These are phyloP conservation scores for Melanotaenia nigrans DNA, from an alignment of 2,797 vertebrate genomes.

Conservation along the genomic window DNA sequence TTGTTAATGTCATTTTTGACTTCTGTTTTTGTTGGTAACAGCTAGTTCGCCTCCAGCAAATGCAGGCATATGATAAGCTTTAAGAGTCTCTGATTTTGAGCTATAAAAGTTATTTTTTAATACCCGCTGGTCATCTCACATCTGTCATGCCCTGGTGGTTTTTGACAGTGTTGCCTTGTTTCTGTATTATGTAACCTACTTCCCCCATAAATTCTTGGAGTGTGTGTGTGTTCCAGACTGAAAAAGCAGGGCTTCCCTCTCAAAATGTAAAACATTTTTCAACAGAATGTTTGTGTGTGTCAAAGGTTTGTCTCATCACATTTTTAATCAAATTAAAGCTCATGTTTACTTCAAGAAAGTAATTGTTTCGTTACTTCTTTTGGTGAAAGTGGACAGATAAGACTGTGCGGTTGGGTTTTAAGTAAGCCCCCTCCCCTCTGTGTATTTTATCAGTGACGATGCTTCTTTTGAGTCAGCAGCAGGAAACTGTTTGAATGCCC, in stretches of 20 bases:
- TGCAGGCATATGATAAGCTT: not conserved
- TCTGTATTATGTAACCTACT: conserved; percentile 50
- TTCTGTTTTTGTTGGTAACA: not conserved
- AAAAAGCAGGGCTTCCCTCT: conserved; percentile 8
- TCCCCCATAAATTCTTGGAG: conserved; percentile 36
- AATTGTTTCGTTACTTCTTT: not conserved
- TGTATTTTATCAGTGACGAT: not conserved
- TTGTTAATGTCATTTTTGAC: conserved; percentile 1
- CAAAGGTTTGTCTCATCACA: not conserved
- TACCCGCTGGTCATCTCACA: not conserved
- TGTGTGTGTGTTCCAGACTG: conserved; percentile 14
- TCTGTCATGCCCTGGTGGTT: conserved; percentile 27
- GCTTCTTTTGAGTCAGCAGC: not conserved
- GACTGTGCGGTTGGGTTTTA: not conserved
- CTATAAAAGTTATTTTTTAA: not conserved
- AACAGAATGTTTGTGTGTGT: not conserved
- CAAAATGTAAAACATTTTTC: not conserved
- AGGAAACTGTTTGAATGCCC: not conserved
- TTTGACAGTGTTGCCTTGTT: conserved; percentile 46
- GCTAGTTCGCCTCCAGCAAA: not conserved
- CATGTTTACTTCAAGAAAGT: not conserved
- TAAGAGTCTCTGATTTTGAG: conserved; percentile 6
- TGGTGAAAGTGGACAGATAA: not conserved
- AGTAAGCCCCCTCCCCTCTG: not conserved
- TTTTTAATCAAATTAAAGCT: not conserved